Conservation (phyloP, 2,797 vertebrate genomes). For the Meda fulgida region DNA sequence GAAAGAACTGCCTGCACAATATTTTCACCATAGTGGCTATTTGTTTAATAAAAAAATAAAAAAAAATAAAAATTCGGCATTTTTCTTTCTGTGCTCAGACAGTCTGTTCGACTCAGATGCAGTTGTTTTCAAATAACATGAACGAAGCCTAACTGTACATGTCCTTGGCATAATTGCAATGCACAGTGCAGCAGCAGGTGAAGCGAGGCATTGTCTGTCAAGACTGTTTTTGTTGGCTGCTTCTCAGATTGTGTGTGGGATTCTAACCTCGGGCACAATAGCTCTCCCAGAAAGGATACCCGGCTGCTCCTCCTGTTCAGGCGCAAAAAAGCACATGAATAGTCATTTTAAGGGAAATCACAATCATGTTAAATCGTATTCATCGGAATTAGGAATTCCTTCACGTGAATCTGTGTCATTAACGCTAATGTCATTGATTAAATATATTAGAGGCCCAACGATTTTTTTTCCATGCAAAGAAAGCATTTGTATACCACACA, state of each 20-base stretch:
- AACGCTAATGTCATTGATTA: conserved; percentile 78
- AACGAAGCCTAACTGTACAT: conserved; percentile 96
- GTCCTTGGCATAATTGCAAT: conserved; percentile 98
- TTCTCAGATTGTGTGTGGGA: conserved; percentile 98
- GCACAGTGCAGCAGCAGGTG: conserved; percentile 95
- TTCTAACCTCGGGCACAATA: conserved; percentile 97
- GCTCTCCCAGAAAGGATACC: conserved; percentile 93
- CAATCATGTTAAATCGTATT: conserved; percentile 94
- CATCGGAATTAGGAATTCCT: conserved; percentile 88
- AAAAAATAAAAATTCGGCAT: not conserved
- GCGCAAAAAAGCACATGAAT: conserved; percentile 77
- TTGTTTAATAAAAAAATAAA: conserved; percentile 76
- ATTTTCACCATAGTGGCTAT: conserved; percentile 83
- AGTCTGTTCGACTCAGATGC: conserved; percentile 88
- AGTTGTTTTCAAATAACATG: conserved; percentile 93
- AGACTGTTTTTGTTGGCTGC: conserved; percentile 99
- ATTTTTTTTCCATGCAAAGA: conserved; percentile 70
- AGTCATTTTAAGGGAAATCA: conserved; percentile 90
- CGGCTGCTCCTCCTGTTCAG: conserved; percentile 85
- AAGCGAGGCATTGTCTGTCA: conserved; percentile 98
- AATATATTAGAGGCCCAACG: conserved; percentile 69
- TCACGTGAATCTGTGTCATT: conserved; percentile 78
- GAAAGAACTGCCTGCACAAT: conserved; percentile 64
- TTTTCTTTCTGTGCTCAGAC: conserved; percentile 72
- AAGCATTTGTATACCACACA: conserved; percentile 74